These are phyloP conservation scores for Blastomussa wellsi DNA, from an alignment of 92 coral and sea anemone species.

Conservation along the genomic window DNA sequence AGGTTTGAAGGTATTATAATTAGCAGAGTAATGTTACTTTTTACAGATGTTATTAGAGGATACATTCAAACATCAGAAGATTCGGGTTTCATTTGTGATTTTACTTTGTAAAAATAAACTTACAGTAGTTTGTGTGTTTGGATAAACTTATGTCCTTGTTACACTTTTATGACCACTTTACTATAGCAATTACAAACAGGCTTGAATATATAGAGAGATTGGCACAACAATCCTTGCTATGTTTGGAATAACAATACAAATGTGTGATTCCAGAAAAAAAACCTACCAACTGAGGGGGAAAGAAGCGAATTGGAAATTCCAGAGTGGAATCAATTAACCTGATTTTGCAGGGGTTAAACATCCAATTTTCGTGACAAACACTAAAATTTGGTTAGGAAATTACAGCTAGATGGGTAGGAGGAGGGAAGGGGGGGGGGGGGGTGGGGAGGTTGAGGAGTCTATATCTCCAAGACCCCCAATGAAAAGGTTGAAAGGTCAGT, in stretches of 20 bases:
- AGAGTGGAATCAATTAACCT: slow-evolving; percentile 27
- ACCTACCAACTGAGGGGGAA: slow-evolving; percentile 20
- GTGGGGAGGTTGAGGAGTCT: slow-evolving; percentile 14
- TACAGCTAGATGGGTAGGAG: slow-evolving; percentile 31
- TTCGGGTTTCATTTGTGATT: slow-evolving; percentile 32
- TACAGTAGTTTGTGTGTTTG: slow-evolving; percentile 34
- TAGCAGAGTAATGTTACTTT: slow-evolving; percentile 31
- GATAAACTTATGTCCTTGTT: slow-evolving; percentile 23
- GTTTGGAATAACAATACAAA: slow-evolving; percentile 26
- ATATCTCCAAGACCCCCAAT: slow-evolving; percentile 33
- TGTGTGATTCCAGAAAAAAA: slow-evolving; percentile 6
- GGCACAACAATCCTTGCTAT: slow-evolving; percentile 32
- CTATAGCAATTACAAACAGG: slow-evolving; percentile 23
- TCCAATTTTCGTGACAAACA: slow-evolving; percentile 26
- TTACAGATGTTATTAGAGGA: slow-evolving; percentile 30
- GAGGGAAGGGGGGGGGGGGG: slow-evolving; percentile 17
- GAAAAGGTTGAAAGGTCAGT: slow-evolving; percentile 31
- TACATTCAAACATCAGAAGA: slow-evolving; percentile 33
- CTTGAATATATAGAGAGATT: slow-evolving; percentile 20
- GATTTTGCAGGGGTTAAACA: slow-evolving; percentile 30
- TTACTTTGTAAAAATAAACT: slow-evolving; percentile 33
- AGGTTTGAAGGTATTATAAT: slow-evolving; percentile 33
- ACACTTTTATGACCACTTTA: slow-evolving; percentile 30
- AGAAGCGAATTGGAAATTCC: slow-evolving; percentile 27
- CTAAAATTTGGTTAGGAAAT: slow-evolving; percentile 23